A percentile compares a stretch with the other conserved stretches of the same genome.
phyloP scores from a whole-genome alignment of 2,113 vertebrate genomes.

The Vidua macroura region DNA sequence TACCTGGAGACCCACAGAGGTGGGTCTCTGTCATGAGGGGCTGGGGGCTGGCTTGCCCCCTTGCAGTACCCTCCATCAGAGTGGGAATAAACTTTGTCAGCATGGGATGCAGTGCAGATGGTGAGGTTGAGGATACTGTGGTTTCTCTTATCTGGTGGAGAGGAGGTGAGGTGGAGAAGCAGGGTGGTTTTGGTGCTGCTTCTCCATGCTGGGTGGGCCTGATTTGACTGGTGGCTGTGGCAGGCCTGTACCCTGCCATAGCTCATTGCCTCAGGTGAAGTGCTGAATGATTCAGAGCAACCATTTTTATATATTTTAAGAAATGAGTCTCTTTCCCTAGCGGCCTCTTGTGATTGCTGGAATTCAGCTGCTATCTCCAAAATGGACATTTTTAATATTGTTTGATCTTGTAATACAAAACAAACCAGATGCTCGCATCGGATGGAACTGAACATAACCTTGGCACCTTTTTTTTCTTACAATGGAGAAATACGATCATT shows the following conservation, averaged over 20 bases:
- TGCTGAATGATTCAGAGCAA: not conserved
- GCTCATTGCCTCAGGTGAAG: not conserved
- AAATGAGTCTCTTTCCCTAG: not conserved
- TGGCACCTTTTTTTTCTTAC: not conserved
- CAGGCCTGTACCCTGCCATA: rapidly evolving
- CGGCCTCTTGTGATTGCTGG: not conserved
- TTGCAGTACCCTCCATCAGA: rapidly evolving
- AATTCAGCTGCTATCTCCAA: not conserved
- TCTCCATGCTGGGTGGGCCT: rapidly evolving
- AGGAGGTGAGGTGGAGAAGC: not conserved
- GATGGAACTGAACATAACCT: not conserved
- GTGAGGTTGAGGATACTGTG: not conserved
- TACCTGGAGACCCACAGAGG: not conserved
- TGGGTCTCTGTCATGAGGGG: rapidly evolving
- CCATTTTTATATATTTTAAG: not conserved
- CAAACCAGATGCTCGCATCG: rapidly evolving
- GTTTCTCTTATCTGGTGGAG: not conserved
- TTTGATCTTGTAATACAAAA: not conserved
- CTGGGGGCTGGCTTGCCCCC: not conserved
- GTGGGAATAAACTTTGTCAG: not conserved
- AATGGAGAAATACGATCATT: not conserved
- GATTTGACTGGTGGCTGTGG: not conserved
- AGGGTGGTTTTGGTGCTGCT: not conserved
- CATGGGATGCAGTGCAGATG: rapidly evolving
- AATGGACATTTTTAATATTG: not conserved